A percentile compares a stretch with the other conserved stretches of the same genome.
Evolutionary conservation across 2,797 vertebrate genomes (phyloP).

Genomic region (Anguilla obscura): DNA sequence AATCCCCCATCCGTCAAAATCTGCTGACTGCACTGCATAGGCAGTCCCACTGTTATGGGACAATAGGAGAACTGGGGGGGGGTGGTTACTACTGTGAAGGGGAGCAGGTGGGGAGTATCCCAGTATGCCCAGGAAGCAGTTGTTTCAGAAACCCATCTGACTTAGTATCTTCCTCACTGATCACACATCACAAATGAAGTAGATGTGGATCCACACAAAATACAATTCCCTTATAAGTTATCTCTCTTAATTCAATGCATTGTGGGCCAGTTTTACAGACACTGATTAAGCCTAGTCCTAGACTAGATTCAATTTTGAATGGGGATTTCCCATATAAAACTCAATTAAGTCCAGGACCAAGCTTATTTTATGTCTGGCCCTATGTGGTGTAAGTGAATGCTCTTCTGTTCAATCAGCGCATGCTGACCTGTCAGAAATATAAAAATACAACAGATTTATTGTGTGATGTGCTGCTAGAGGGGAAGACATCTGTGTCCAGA

Average conservation of each 20-base stretch:
- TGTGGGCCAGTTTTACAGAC: not conserved
- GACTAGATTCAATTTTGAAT: too few species aligned
- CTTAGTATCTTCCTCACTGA: not conserved
- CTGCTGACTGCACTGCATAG: not conserved
- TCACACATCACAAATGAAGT: not conserved
- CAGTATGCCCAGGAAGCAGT: not conserved
- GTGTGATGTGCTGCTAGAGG: not conserved
- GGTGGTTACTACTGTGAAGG: not conserved
- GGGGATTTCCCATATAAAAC: too few species aligned
- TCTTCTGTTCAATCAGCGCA: not conserved
- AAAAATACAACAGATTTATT: constrained; percentile 3
- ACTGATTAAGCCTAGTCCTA: too few species aligned
- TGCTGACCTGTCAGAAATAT: not conserved
- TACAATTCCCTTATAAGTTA: not conserved
- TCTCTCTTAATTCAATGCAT: not conserved
- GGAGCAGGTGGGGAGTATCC: not conserved
- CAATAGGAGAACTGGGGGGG: not conserved
- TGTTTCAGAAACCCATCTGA: not conserved
- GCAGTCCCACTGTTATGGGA: not conserved
- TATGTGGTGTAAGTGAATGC: too few species aligned
- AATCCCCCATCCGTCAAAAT: not conserved
- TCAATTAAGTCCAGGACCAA: too few species aligned
- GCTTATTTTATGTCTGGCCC: too few species aligned
- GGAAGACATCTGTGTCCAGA: constrained; percentile 14
- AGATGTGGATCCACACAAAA: not conserved